phyloP scores from a whole-genome alignment of 2,797 vertebrate species.

The Tarsius wallacei region DNA sequence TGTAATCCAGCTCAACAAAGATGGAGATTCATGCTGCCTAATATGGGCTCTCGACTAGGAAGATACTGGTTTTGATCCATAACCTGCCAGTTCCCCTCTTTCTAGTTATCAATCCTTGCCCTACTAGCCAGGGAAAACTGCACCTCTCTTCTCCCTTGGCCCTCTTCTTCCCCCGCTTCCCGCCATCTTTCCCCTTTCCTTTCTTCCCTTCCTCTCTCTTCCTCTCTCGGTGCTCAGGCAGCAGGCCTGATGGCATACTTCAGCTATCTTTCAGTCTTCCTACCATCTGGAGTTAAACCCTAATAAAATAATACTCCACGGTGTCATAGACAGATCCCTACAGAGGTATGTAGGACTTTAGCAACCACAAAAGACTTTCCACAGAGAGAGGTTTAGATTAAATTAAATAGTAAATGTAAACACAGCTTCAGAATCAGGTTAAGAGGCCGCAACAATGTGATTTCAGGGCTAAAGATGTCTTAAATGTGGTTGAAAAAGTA shows the following conservation, averaged over 20 bases:
- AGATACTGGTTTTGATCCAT: not conserved
- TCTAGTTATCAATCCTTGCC: not conserved
- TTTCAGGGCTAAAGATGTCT: not conserved
- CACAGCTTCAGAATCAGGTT: not conserved
- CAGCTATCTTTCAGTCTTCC: not conserved
- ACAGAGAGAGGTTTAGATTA: not conserved
- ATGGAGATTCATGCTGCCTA: not conserved
- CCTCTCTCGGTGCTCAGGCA: not conserved
- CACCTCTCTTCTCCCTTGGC: not conserved
- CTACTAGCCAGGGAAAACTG: not conserved
- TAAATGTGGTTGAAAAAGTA: not conserved
- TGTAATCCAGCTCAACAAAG: not conserved
- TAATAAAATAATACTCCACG: not conserved
- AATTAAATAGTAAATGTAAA: not conserved
- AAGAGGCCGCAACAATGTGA: not conserved
- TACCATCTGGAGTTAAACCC: not conserved
- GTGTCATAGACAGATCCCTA: not conserved
- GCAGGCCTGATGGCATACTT: too few species aligned
- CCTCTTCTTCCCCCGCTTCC: too few species aligned
- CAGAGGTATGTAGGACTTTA: not conserved
- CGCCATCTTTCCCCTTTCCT: too few species aligned
- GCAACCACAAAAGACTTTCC: not conserved
- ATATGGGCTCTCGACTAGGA: not conserved
- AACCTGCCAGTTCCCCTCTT: not conserved
- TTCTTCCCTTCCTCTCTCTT: not conserved